Evolutionary conservation across 2,113 vertebrate genomes (phyloP), one percentile per base, ranked within the genome.

Genomic region (Girardinichthys multiradiatus): DNA sequence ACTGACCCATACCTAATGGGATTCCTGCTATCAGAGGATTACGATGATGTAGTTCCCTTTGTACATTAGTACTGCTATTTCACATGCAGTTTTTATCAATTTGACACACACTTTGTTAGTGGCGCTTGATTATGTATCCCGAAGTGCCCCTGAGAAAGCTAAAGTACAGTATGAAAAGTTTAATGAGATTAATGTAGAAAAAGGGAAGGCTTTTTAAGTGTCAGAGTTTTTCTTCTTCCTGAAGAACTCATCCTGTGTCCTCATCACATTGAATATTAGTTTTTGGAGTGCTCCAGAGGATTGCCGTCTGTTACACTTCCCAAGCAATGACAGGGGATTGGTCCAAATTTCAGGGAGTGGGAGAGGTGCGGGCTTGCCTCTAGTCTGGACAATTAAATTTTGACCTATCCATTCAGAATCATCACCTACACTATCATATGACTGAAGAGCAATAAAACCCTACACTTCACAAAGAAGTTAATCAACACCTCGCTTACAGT

Each of bases 1-100:
- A 93, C 42, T 39, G 84, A 87, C 72, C 84, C 77, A 28, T 85
- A 19, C 76, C 83, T 92, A 90, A 92, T 89, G 79, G 82, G 87
- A 91, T 92, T 88, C 83, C 64, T 73, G 82, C 81, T 84, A 83
- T 89, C 86, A 87, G 63, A 80, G 75, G 79, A 83, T 86, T 85
- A 91, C 78, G 68, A 78, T 89, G 79, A 88, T 79, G 64, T 57
- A 42, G 45, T 82, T 85, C 35, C 79, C 51, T 85, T 83, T 86
- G 68, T 77, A 84, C 70, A 72, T 57, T 63, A 51, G 54, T 54
- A 13, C 81, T 68, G 62, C 82, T 77, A 78, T 83, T 86, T 86
- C 66, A 67, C 68, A 84, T 68, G 76, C 70, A 79, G 76, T 82
- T 65, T 89, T 79, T 89, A 86, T 89, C 64, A 86, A 86, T 90